Evolutionary conservation across 2,113 vertebrate species (phyloP).

Genomic region (Phocoena phocoena): DNA sequence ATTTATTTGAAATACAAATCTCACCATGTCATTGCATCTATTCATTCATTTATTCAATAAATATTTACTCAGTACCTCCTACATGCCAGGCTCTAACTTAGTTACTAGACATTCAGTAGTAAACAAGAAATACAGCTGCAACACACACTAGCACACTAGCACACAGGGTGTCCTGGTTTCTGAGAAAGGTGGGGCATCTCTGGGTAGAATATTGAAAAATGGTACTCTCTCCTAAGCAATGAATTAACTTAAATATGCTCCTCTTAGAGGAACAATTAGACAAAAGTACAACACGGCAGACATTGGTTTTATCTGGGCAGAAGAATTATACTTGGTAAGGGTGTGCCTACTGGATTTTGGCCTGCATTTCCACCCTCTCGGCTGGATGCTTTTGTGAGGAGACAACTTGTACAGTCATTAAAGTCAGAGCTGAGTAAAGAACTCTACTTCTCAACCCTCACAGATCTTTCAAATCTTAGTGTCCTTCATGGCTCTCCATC

Average conservation of each 20-base stretch:
- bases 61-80: neutral
- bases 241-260: neutral
- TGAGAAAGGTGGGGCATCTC: neutral
- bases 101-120: neutral
- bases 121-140: neutral
- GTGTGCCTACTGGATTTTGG: neutral
- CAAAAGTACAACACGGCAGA: neutral
- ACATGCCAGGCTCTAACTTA: neutral
- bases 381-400: neutral
- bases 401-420: neutral
- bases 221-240: neutral
- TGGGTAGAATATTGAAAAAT: conserved; percentile 12
- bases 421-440: neutral
- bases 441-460: neutral
- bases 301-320: neutral
- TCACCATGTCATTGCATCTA: neutral
- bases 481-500: neutral
- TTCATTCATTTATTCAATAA: conserved; percentile 25
- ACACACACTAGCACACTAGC: neutral
- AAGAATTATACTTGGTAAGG: neutral
- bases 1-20: conserved; percentile 16
- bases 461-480: neutral
- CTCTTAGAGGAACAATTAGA: neutral
- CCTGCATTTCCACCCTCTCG: neutral
- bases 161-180: neutral